These are phyloP conservation scores for Thaleichthys pacificus DNA, from an alignment of 2,797 vertebrate species.

Conservation along the genomic window DNA sequence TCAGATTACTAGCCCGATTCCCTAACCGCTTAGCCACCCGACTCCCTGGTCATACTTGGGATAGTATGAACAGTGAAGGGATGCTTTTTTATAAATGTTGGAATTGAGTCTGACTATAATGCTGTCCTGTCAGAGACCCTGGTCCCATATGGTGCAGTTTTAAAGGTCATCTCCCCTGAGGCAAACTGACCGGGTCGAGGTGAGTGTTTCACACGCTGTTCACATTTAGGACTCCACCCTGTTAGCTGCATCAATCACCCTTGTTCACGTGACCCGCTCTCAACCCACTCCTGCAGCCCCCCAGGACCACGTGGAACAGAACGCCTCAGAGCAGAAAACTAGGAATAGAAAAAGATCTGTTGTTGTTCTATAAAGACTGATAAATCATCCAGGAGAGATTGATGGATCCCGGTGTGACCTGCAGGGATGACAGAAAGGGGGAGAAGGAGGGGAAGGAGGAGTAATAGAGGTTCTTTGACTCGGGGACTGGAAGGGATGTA, in stretches of 20 bases:
- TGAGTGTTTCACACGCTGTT: background rate
- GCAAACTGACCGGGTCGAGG: background rate
- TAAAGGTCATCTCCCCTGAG: background rate
- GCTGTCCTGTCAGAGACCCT: background rate
- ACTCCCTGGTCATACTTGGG: background rate
- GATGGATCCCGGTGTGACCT: conserved; percentile 5
- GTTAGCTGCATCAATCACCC: background rate
- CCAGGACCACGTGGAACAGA: background rate
- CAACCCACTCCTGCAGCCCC: background rate
- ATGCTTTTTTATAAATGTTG: too few species aligned
- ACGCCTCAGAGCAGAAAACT: background rate
- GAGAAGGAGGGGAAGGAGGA: background rate
- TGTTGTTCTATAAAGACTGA: background rate
- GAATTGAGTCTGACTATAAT: background rate
- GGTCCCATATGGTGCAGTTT: conserved; percentile 10
- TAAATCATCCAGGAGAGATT: background rate
- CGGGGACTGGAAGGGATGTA: conserved; percentile 5
- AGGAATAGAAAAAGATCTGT: background rate
- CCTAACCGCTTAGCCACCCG: too few species aligned
- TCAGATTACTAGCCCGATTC: too few species aligned
- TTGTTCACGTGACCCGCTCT: background rate
- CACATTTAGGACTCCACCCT: background rate
- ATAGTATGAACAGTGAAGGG: too few species aligned
- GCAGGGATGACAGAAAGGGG: background rate
- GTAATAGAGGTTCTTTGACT: conserved; percentile 9